A percentile compares a stretch with the other conserved stretches of the same genome.
phyloP scores from a whole-genome alignment of 1,140 invertebrate species.

The Drosophila pandora region DNA sequence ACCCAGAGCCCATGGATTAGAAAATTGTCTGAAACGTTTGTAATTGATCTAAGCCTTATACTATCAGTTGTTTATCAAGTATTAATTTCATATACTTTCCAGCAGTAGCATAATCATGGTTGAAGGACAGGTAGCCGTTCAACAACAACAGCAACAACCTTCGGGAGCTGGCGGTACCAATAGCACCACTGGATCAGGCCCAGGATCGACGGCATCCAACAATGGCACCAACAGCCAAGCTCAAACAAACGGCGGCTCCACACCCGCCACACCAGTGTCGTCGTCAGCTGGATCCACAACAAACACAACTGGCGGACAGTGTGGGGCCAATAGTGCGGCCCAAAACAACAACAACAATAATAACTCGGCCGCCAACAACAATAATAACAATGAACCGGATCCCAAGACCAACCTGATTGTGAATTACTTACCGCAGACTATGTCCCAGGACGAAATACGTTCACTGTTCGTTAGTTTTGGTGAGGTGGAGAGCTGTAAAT shows the following conservation, averaged over 20 bases:
- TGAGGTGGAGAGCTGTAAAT: constrained; percentile 99
- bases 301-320: constrained; percentile 23
- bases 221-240: constrained; percentile 60
- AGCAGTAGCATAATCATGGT: constrained; percentile 61
- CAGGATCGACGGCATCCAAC: constrained; percentile 26
- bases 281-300: constrained; percentile 29
- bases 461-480: constrained; percentile 99
- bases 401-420: constrained; percentile 99
- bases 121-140: constrained; percentile 68
- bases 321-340: constrained; percentile 32
- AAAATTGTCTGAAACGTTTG: background rate
- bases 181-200: constrained; percentile 27
- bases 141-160: constrained; percentile 55
- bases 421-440: constrained; percentile 99
- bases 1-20: background rate
- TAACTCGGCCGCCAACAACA: constrained; percentile 41
- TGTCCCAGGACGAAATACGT: constrained; percentile 99
- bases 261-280: constrained; percentile 20
- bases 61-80: background rate
- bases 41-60: background rate
- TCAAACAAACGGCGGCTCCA: constrained; percentile 70
- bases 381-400: constrained; percentile 86
- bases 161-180: constrained; percentile 23
- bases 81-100: background rate
- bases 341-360: constrained; percentile 85